A percentile compares a stretch with the other conserved stretches of the same genome.
Conservation (phyloP, 1,140 invertebrate species). For the Achroia grisella region DNA sequence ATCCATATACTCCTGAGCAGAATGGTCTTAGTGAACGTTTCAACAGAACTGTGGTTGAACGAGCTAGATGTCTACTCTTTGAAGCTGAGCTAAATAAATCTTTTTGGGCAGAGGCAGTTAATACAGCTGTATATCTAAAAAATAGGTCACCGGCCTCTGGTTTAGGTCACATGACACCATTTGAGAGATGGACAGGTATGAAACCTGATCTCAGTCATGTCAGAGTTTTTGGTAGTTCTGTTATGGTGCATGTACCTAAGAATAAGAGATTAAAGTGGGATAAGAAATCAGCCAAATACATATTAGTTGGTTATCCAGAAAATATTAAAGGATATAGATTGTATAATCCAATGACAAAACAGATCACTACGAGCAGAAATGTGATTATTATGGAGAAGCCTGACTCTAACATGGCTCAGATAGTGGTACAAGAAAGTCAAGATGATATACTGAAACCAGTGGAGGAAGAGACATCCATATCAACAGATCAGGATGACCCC, state of each 20-base stretch:
- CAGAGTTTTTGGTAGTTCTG: constrained; percentile 29
- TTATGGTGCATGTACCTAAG: constrained; percentile 13
- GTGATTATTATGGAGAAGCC: constrained; percentile 4
- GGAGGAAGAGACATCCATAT: constrained; percentile 1
- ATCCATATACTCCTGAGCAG: constrained; percentile 50
- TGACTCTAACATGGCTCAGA: background rate
- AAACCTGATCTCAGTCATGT: constrained; percentile 35
- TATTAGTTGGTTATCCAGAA: constrained; percentile 41
- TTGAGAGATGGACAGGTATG: constrained; percentile 33
- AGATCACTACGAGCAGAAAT: constrained; percentile 8
- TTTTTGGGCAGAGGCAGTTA: constrained; percentile 53
- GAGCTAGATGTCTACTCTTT: constrained; percentile 32
- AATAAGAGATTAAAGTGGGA: constrained; percentile 17
- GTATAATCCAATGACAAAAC: constrained; percentile 23
- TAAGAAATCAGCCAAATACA: constrained; percentile 12
- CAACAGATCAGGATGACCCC: background rate
- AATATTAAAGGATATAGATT: constrained; percentile 33
- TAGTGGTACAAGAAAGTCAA: background rate
- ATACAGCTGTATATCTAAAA: constrained; percentile 51
- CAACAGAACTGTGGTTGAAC: constrained; percentile 21
- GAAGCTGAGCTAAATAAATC: constrained; percentile 35
- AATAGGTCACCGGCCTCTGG: constrained; percentile 48
- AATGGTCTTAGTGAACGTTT: constrained; percentile 50
- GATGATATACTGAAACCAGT: background rate
- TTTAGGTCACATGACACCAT: constrained; percentile 27